Conservation (phyloP, 2,797 vertebrate genomes). For the Pipistrellus kuhlii region DNA sequence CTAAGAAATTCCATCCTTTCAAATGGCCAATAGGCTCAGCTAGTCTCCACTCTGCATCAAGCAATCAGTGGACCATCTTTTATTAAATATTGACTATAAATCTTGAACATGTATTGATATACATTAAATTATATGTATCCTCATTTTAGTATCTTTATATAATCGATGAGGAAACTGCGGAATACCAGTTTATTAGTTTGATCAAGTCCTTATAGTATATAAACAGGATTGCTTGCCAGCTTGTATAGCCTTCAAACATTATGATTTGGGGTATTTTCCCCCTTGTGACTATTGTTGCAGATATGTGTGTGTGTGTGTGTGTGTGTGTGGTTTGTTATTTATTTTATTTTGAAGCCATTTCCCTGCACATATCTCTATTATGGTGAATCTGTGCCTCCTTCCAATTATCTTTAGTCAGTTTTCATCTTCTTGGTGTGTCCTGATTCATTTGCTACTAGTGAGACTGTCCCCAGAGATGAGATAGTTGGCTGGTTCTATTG, state of each 20-base stretch:
- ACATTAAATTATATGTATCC: background rate
- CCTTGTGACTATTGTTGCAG: background rate
- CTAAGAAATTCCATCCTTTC: background rate
- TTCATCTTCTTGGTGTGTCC: background rate
- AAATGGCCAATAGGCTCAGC: background rate
- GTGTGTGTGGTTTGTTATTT: background rate
- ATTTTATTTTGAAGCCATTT: background rate
- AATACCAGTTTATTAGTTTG: background rate
- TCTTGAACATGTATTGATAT: background rate
- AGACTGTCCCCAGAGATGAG: background rate
- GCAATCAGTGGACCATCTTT: background rate
- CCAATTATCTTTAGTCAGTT: background rate
- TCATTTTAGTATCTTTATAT: background rate
- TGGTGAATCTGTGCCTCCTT: background rate
- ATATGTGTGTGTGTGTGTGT: background rate
- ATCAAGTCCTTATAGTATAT: background rate
- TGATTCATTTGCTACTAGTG: background rate
- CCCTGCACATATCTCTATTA: background rate
- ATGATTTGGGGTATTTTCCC: background rate
- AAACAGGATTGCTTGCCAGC: background rate
- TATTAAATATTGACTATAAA: constrained; percentile 2
- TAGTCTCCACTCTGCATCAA: background rate
- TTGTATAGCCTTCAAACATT: background rate
- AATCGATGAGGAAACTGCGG: background rate
- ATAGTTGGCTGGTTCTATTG: background rate